Evolutionary conservation across 2,797 vertebrate species (phyloP).

Genomic region (Lycodopsis pacificus): DNA sequence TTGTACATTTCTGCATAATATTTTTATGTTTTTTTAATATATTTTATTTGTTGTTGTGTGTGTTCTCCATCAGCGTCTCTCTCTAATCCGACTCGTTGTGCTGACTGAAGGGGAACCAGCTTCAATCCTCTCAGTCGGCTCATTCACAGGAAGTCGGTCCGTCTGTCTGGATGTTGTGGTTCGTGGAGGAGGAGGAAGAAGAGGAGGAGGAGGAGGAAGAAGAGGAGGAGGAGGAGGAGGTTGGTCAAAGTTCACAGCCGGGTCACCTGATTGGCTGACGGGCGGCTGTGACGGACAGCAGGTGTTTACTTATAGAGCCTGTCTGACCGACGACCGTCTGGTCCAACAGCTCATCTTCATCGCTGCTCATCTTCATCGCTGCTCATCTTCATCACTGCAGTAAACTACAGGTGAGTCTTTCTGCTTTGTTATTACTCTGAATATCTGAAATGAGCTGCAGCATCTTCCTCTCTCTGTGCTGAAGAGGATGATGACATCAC

Average conservation of each 20-base stretch:
- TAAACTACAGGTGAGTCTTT: slow-evolving; percentile 57
- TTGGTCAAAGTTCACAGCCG: slow-evolving; percentile 45
- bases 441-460: too few relatives aligned
- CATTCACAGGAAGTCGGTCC: slow-evolving; percentile 26
- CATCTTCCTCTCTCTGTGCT: too few relatives aligned
- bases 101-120: slow-evolving; percentile 71
- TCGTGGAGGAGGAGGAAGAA: not conserved
- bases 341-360: not conserved
- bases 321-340: not conserved
- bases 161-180: slow-evolving; percentile 3
- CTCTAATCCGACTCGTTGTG: slow-evolving; percentile 64
- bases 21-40: too few relatives aligned
- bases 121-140: slow-evolving; percentile 72
- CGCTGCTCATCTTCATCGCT: not conserved
- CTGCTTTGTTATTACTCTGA: too few relatives aligned
- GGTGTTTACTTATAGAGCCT: slow-evolving; percentile 54
- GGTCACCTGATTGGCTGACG: slow-evolving; percentile 61
- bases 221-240: not conserved
- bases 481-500: too few relatives aligned
- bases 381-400: not conserved
- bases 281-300: slow-evolving; percentile 31
- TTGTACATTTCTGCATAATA: not conserved
- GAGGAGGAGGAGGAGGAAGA: not conserved
- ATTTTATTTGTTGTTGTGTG: not conserved
- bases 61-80: too few relatives aligned